phyloP scores from a whole-genome alignment of 1,140 invertebrate species.

The Drosophila tsacasi region DNA sequence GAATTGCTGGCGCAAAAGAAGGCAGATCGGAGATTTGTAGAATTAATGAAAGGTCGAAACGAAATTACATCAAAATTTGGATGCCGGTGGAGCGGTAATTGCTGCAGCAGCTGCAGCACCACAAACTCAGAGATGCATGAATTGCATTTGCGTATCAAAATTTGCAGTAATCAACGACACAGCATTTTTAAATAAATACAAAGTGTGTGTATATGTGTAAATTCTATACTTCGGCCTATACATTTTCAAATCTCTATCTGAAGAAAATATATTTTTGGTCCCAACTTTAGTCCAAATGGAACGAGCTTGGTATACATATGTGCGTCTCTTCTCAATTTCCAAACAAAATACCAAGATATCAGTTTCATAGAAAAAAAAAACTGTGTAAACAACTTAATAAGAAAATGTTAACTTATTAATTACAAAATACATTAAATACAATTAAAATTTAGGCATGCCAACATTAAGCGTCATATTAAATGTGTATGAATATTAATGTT shows the following conservation, averaged over 20 bases:
- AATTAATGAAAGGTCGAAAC: conserved; percentile 55
- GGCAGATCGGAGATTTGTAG: conserved; percentile 30
- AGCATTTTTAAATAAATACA: conserved; percentile 41
- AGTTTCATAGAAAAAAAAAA: neutral
- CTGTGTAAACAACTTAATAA: neutral
- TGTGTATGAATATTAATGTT: too few relatives aligned
- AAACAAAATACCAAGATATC: conserved; percentile 3
- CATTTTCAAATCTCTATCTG: conserved; percentile 14
- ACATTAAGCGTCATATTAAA: neutral
- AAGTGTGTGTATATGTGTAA: conserved; percentile 8
- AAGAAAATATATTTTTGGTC: conserved; percentile 34
- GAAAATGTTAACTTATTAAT: neutral
- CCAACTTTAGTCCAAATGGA: conserved; percentile 19
- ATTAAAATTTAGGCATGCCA: neutral
- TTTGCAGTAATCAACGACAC: conserved; percentile 58
- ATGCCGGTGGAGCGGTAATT: conserved; percentile 45
- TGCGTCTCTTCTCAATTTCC: neutral
- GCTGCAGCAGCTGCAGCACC: conserved; percentile 51
- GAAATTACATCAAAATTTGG: conserved; percentile 39
- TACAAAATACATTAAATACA: neutral
- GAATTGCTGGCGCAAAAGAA: conserved; percentile 19
- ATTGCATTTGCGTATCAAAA: conserved; percentile 60
- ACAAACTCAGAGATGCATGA: conserved; percentile 62
- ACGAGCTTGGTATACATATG: neutral
- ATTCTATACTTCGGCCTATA: conserved; percentile 32